These are phyloP conservation scores for Sebastes kiyomatsui DNA, from an alignment of 2,797 vertebrate species.

Conservation along the genomic window DNA sequence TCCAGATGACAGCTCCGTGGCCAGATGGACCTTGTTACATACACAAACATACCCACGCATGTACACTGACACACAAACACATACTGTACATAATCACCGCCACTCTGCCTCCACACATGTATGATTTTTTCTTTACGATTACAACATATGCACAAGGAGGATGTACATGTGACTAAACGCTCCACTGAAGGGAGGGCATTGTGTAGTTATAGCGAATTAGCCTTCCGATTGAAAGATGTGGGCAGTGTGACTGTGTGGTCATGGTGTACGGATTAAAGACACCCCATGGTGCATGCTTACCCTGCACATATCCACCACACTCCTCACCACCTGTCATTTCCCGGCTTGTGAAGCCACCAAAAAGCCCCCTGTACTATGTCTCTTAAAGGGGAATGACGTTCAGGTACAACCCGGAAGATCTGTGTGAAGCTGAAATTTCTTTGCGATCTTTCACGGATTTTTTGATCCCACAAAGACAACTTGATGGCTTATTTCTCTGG, in stretches of 20 bases:
- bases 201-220: slow-evolving; percentile 9
- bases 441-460: background rate
- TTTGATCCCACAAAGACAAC: background rate
- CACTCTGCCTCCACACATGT: slow-evolving; percentile 13
- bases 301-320: slow-evolving; percentile 45
- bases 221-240: slow-evolving; percentile 32
- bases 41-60: slow-evolving; percentile 51
- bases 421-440: background rate
- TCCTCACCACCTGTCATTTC: slow-evolving; percentile 79
- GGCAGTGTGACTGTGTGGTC: slow-evolving; percentile 67
- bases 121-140: background rate
- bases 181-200: background rate
- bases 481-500: background rate
- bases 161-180: slow-evolving; percentile 7
- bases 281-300: slow-evolving; percentile 72
- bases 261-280: slow-evolving; percentile 80
- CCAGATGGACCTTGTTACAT: slow-evolving; percentile 82
- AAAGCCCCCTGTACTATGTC: slow-evolving; percentile 37
- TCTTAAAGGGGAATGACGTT: slow-evolving; percentile 23
- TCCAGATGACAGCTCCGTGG: slow-evolving; percentile 83
- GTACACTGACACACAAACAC: slow-evolving; percentile 50
- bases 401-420: background rate
- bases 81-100: slow-evolving; percentile 48
- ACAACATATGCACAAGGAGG: slow-evolving; percentile 6
- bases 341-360: slow-evolving; percentile 32